Percentiles rank a stretch among this genome's conserved stretches.
These are phyloP conservation scores for Penaeus japonicus DNA, from an alignment of 1,140 invertebrate genomes.

Conservation along the genomic window DNA sequence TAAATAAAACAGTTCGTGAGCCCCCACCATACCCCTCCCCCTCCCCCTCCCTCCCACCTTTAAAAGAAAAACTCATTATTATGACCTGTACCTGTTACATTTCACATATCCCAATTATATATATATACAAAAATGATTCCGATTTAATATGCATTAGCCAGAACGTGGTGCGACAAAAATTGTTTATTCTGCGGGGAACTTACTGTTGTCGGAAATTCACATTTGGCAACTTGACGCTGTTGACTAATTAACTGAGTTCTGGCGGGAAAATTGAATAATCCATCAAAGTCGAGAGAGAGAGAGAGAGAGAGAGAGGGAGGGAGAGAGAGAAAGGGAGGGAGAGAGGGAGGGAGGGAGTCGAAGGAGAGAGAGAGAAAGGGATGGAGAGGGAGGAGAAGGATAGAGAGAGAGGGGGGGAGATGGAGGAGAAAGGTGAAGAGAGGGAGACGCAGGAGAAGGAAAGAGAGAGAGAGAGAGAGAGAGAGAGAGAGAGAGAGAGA, in stretches of 20 bases:
- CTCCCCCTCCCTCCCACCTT: too few species aligned
- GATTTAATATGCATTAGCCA: slow-evolving; percentile 23
- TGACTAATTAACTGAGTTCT: slow-evolving; percentile 37
- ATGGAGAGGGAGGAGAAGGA: background rate
- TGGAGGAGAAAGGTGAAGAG: background rate
- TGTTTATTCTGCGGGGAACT: slow-evolving; percentile 15
- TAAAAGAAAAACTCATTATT: background rate
- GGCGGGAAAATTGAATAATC: slow-evolving; percentile 44
- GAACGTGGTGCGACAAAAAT: background rate
- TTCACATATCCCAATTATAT: too few species aligned
- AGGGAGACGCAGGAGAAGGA: background rate
- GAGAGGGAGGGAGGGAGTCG: background rate
- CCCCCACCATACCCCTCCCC: background rate
- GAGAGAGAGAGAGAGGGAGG: slow-evolving; percentile 14
- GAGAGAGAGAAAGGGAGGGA: slow-evolving; percentile 14
- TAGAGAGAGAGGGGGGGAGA: background rate
- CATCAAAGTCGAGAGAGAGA: slow-evolving; percentile 19
- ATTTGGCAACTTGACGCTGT: slow-evolving; percentile 9
- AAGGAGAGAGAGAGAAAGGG: background rate
- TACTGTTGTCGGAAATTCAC: slow-evolving; percentile 24
- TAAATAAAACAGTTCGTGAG: too few species aligned
- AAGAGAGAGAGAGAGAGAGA: background rate
- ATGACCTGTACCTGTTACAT: background rate
- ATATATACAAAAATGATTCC: background rate
- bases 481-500: background rate